Evolutionary conservation across 2,888 invertebrate genomes (phyloP).

Genomic region (Sepioteuthis lessoniana): DNA sequence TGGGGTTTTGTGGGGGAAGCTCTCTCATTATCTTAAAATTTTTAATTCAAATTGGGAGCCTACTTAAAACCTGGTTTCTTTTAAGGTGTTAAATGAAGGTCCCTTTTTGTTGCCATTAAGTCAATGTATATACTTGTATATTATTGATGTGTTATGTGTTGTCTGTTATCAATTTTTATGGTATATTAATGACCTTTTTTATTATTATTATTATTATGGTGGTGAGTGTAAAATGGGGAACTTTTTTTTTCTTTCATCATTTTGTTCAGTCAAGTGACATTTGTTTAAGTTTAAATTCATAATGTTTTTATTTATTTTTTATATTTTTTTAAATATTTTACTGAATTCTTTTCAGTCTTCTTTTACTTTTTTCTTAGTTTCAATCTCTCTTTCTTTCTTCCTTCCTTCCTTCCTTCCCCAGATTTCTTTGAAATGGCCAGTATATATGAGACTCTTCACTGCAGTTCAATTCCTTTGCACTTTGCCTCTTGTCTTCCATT

Average conservation of each 20-base stretch:
- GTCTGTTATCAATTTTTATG: not conserved
- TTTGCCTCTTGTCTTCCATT: conserved; percentile 33
- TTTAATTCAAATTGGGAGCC: not conserved
- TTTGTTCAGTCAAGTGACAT: not conserved
- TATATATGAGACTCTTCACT: not conserved
- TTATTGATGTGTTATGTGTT: not conserved
- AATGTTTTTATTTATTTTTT: not conserved
- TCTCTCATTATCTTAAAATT: not conserved
- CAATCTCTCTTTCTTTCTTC: not conserved
- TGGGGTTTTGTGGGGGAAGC: not conserved
- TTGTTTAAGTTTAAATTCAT: not conserved
- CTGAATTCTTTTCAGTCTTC: not conserved
- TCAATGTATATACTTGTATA: not conserved
- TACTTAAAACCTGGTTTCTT: not conserved
- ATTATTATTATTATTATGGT: not conserved
- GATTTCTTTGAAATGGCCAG: not conserved
- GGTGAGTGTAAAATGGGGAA: not conserved
- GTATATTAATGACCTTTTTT: not conserved
- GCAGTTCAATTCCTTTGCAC: conserved; percentile 33
- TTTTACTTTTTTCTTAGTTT: not conserved
- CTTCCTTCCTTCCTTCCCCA: not conserved
- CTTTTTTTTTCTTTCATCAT: not conserved
- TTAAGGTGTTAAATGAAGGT: not conserved
- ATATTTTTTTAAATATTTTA: not conserved
- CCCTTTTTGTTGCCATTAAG: not conserved